A percentile compares a stretch with the other conserved stretches of the same genome.
These are phyloP conservation scores for Parasteatoda lunata DNA, from an alignment of 2,888 invertebrate genomes.

Conservation along the genomic window DNA sequence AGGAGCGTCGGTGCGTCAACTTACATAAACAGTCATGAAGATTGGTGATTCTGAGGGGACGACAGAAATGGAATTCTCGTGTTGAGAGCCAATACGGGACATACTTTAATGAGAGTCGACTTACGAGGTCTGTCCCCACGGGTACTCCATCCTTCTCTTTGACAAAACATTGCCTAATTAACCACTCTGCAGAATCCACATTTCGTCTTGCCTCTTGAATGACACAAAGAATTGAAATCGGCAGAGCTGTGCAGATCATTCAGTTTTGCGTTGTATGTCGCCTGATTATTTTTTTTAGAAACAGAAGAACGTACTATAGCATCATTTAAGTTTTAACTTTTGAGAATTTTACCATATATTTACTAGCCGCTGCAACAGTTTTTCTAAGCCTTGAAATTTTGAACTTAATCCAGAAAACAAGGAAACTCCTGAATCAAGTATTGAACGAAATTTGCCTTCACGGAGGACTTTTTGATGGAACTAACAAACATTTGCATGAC, in stretches of 20 bases:
- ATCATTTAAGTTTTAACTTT: too few relatives aligned
- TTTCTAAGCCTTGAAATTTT: too few relatives aligned
- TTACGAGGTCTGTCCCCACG: conserved; percentile 31
- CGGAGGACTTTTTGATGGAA: too few relatives aligned
- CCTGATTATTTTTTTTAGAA: too few relatives aligned
- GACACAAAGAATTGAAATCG: conserved; percentile 65
- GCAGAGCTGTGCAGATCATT: conserved; percentile 53
- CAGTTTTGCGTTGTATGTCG: conserved; percentile 21
- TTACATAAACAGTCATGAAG: conserved; percentile 68
- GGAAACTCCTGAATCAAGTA: too few relatives aligned
- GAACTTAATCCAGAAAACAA: too few relatives aligned
- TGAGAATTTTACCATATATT: too few relatives aligned
- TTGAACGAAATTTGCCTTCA: too few relatives aligned
- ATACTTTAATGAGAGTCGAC: conserved; percentile 60
- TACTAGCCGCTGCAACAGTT: too few relatives aligned
- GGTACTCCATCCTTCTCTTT: conserved; percentile 26
- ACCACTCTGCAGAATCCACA: conserved; percentile 39
- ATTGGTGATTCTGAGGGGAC: conserved; percentile 65
- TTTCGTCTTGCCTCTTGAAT: conserved; percentile 47
- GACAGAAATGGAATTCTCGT: conserved; percentile 66
- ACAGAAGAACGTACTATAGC: too few relatives aligned
- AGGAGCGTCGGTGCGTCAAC: conserved; percentile 59
- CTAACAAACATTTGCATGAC: too few relatives aligned
- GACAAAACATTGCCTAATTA: conserved; percentile 60
- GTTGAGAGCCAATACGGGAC: conserved; percentile 52